Evolutionary conservation across 2,888 invertebrate genomes (phyloP).

Genomic region (Pherbina coryleti): DNA sequence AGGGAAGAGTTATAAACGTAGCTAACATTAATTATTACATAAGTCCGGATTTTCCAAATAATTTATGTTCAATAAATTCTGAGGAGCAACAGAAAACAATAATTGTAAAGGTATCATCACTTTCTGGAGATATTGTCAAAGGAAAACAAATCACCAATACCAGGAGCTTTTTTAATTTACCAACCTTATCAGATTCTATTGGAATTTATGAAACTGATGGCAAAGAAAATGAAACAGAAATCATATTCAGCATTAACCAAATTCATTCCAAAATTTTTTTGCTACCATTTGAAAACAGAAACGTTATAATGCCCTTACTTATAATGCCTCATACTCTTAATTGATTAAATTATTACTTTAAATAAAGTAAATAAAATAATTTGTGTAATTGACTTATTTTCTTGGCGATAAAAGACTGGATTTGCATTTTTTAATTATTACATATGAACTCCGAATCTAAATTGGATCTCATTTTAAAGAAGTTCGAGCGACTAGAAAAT

Average conservation of each 20-base stretch:
- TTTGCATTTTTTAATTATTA: conserved; percentile 14
- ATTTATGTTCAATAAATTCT: conserved; percentile 25
- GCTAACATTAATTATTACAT: conserved; percentile 12
- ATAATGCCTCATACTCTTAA: conserved; percentile 29
- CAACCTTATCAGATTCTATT: conserved; percentile 28
- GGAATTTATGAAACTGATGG: conserved; percentile 31
- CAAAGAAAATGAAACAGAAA: conserved; percentile 27
- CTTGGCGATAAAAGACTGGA: background rate
- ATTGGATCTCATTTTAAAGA: background rate
- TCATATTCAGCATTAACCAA: conserved; percentile 24
- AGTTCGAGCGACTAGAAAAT: too few relatives aligned
- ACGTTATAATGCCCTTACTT: conserved; percentile 31
- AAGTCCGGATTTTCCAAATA: conserved; percentile 33
- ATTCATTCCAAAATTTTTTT: conserved; percentile 34
- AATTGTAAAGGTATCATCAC: conserved; percentile 28
- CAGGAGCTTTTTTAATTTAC: conserved; percentile 22
- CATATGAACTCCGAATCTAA: conserved; percentile 2
- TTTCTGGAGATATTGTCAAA: conserved; percentile 31
- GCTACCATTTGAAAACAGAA: conserved; percentile 17
- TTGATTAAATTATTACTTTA: conserved; percentile 17
- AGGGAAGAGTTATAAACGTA: conserved; percentile 22
- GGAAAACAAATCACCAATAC: conserved; percentile 26
- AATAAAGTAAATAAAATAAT: background rate
- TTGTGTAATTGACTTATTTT: conserved; percentile 11
- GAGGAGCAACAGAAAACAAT: conserved; percentile 22